Evolutionary conservation across 1,140 invertebrate genomes (phyloP), one percentile per base, ranked within the genome.

Genomic region (Euglossa dilemma): DNA sequence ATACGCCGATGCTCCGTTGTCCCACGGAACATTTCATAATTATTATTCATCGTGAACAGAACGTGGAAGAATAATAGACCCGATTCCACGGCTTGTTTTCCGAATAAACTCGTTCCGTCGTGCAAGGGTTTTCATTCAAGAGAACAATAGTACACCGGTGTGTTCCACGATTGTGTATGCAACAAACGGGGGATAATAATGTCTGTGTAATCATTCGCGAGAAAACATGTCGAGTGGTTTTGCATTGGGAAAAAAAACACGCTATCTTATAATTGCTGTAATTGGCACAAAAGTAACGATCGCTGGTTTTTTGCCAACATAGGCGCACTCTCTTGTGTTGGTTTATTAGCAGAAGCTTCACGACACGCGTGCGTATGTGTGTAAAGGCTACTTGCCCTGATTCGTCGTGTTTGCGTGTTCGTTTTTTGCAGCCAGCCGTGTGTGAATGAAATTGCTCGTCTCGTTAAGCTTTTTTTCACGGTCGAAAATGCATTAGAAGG

Each of bases 231-330:
- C 52, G 74, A 61, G 47, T 43, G 84, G 84, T 86, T 89, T 89
- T 83, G 61, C 78, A 86, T 89, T 81, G 79, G 14, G 11, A 73
- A 64, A 89, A 85, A 56, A 69, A 61, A 45, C 63, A 28, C 12
- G 80, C 57, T 85, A 77, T 88, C 88, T 87, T 82, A 61, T 87
- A 85, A 89, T 89, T 88, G 85, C 63, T 59, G 69, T 90, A 89
- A 90, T 91, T 89, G 86, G 83, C 80, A 83, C 43, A 82, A 89
- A 87, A 90, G 73, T 86, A 88, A 90, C 83, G 88, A 85, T 64
- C n/a, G 16, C 25, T 18, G 18, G 23, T 57, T 66, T 85, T 85
- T 76, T 69, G 12, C 16, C 23, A 57, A 12, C 36, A 43, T 74
- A 18, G 16, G 25, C 56, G 43, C 23, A 20, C 50, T 61, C 43